A percentile compares a stretch with the other conserved stretches of the same genome.
These are phyloP conservation scores for Danio rerio DNA, from an alignment of 2,113 vertebrate genomes.

Conservation along the genomic window GRCz12tu NC_133196.1:49975501-49976000, in stretches of 20 bases:
- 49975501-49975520: conserved; percentile 90
- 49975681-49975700: conserved; percentile 79
- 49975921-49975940: too few relatives aligned
- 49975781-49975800: background rate
- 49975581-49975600: conserved; percentile 96
- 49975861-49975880: too few relatives aligned
- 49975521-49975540: conserved; percentile 91
- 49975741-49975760: too few relatives aligned
- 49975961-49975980: too few relatives aligned
- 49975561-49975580: conserved; percentile 94
- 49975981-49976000: too few relatives aligned
- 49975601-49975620: conserved; percentile 98
- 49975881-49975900: too few relatives aligned
- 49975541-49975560: conserved; percentile 94
- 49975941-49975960: too few relatives aligned
- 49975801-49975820: too few relatives aligned
- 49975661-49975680: conserved; percentile 84
- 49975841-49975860: background rate
- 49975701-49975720: background rate
- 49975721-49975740: too few relatives aligned
- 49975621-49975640: conserved; percentile 96
- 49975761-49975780: too few relatives aligned
- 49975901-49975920: too few relatives aligned
- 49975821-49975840: too few relatives aligned
- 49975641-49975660: conserved; percentile 93